A percentile compares a stretch with the other conserved stretches of the same genome.
Conservation (phyloP, 2,797 vertebrate species). For the Sphenopsis melanotis region DNA sequence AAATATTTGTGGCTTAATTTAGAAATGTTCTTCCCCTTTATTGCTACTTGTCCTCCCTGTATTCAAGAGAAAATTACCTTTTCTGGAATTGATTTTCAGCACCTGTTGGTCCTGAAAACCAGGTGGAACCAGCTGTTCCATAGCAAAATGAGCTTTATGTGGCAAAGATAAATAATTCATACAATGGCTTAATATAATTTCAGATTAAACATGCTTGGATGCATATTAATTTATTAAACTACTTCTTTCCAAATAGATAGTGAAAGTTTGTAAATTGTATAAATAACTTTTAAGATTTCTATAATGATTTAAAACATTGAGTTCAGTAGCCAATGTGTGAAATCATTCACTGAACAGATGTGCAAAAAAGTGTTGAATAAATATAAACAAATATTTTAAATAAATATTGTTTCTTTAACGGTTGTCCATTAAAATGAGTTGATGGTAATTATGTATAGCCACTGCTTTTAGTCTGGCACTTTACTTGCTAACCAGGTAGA, state of each 20-base stretch:
- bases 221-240: not conserved
- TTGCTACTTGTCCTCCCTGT: not conserved
- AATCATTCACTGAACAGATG: not conserved
- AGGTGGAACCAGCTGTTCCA: not conserved
- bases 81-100: not conserved
- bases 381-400: not conserved
- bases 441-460: not conserved
- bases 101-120: not conserved
- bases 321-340: not conserved
- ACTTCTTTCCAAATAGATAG: not conserved
- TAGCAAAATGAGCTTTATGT: not conserved
- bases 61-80: not conserved
- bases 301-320: not conserved
- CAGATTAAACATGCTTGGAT: not conserved
- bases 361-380: not conserved
- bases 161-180: not conserved
- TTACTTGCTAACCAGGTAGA: not conserved
- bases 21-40: not conserved
- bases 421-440: not conserved
- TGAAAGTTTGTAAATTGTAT: not conserved
- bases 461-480: not conserved
- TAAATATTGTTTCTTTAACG: not conserved
- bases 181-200: not conserved
- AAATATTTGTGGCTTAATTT: not conserved
- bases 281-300: not conserved